Evolutionary conservation across 2,888 invertebrate genomes (phyloP).

Genomic region (Dendrolimus houi): DNA sequence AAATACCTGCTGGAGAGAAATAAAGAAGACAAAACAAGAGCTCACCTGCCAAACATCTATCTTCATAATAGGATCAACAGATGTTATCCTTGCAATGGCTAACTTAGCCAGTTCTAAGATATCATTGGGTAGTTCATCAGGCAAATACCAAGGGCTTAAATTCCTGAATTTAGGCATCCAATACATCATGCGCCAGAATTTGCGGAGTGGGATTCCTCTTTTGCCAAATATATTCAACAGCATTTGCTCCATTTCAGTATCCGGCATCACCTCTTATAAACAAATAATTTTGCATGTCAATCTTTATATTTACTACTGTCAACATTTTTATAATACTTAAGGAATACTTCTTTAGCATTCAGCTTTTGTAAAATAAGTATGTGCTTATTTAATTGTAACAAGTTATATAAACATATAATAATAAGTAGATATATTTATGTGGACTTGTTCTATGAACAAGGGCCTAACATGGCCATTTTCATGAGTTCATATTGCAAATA

Average conservation of each 20-base stretch:
- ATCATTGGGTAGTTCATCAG: constrained; percentile 86
- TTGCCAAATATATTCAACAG: constrained; percentile 90
- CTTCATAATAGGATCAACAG: constrained; percentile 84
- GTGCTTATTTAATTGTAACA: no score
- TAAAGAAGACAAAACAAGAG: constrained; percentile 1
- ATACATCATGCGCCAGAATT: constrained; percentile 89
- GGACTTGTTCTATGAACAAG: no score
- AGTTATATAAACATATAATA: no score
- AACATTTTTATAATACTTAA: no score
- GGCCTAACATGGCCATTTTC: no score
- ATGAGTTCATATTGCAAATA: no score
- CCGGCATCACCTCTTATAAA: constrained; percentile 88
- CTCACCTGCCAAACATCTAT: constrained; percentile 79
- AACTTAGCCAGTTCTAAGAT: constrained; percentile 85
- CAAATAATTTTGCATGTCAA: background rate
- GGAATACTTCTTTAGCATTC: no score
- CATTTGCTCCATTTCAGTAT: constrained; percentile 90
- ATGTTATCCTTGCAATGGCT: constrained; percentile 89
- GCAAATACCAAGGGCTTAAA: constrained; percentile 90
- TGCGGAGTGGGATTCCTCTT: constrained; percentile 82
- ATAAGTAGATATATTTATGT: no score
- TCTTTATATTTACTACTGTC: no score
- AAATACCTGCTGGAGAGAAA: no score
- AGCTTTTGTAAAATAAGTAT: no score
- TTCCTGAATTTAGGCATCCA: constrained; percentile 97